Percentiles rank a stretch among this genome's conserved stretches.
Evolutionary conservation across 2,888 invertebrate genomes (phyloP).

Genomic region (Adineta ricciae): DNA sequence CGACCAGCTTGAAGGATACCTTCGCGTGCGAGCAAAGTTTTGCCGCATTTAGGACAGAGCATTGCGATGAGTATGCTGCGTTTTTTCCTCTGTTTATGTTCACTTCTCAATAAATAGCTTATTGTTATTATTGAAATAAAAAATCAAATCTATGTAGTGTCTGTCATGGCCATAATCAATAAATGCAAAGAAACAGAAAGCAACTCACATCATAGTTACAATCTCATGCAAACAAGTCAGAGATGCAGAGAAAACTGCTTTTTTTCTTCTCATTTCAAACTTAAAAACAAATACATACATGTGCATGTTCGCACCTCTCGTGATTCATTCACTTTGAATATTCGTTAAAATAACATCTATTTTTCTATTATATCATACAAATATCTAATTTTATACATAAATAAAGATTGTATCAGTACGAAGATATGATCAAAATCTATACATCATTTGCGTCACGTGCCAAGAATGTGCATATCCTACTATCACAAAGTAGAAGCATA

Average conservation of each 20-base stretch:
- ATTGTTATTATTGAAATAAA: not conserved
- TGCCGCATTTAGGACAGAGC: not conserved
- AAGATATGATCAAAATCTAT: not conserved
- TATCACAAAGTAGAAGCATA: not conserved
- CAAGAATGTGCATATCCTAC: no score
- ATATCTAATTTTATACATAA: not conserved
- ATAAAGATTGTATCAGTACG: not conserved
- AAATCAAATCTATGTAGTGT: not conserved
- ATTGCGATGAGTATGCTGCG: not conserved
- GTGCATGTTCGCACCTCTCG: not conserved
- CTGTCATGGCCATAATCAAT: not conserved
- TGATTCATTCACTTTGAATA: not conserved
- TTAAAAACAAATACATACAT: not conserved
- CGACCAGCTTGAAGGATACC: not conserved
- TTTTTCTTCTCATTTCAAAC: not conserved
- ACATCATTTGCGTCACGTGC: not conserved
- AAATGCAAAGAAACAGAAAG: not conserved
- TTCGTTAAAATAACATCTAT: not conserved
- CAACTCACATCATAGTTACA: not conserved
- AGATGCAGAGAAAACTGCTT: not conserved
- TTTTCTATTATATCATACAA: no score
- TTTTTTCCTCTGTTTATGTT: not conserved
- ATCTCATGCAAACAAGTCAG: not conserved
- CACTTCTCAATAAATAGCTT: not conserved
- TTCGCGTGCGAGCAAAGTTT: not conserved